Conservation (phyloP, 2,797 vertebrate genomes). For the Prunella strophiata region DNA sequence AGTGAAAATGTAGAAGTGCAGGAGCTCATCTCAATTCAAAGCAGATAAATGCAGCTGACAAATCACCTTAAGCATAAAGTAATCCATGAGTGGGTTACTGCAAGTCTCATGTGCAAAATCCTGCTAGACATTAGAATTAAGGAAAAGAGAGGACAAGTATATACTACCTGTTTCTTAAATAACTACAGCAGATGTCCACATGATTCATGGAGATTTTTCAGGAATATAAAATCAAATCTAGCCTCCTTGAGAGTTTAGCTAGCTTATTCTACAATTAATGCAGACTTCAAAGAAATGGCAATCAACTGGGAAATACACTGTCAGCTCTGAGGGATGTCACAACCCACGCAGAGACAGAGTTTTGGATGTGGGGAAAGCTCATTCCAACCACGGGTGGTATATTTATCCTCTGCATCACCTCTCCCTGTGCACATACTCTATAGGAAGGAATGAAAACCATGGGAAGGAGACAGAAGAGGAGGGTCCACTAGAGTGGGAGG, state of each 20-base stretch:
- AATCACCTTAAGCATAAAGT: neutral
- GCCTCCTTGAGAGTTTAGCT: neutral
- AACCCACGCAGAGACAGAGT: neutral
- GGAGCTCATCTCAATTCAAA: neutral
- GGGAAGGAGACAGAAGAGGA: neutral
- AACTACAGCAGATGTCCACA: neutral
- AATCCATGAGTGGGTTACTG: slow-evolving; percentile 12
- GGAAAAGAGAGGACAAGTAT: neutral
- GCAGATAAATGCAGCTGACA: neutral
- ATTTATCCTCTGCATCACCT: neutral
- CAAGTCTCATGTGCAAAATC: slow-evolving; percentile 14
- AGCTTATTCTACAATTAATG: neutral
- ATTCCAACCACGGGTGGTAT: neutral
- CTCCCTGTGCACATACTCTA: rapidly evolving
- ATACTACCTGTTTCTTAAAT: neutral
- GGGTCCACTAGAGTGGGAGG: neutral
- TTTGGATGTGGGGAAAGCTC: neutral
- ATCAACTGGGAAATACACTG: neutral
- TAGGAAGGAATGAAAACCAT: neutral
- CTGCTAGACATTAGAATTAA: neutral
- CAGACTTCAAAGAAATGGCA: slow-evolving; percentile 12
- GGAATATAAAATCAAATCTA: neutral
- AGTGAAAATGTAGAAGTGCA: neutral
- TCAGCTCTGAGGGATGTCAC: neutral
- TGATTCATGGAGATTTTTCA: neutral